A percentile compares a stretch with the other conserved stretches of the same genome.
These are phyloP conservation scores for Pteruthius melanotis DNA, from an alignment of 2,113 vertebrate species.

Conservation along the genomic window DNA sequence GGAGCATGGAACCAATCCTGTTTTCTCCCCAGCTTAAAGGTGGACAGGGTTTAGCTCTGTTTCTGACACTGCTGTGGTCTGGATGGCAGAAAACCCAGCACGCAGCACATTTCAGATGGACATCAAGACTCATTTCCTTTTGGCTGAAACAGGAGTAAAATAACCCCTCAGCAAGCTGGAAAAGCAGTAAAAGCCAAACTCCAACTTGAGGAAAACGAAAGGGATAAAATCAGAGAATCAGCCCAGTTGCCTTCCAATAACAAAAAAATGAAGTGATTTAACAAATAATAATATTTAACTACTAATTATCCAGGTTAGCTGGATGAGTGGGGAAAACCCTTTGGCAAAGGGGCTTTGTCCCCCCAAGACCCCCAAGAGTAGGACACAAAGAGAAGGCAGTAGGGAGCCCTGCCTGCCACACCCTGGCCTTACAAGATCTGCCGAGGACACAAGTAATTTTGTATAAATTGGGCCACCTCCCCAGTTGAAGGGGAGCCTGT, in stretches of 20 bases:
- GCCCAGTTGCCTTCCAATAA: not conserved
- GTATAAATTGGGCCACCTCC: not conserved
- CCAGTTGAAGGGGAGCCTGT: not conserved
- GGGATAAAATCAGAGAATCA: not conserved
- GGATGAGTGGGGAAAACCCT: not conserved
- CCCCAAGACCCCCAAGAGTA: accelerated
- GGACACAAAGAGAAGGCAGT: not conserved
- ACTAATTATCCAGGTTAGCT: not conserved
- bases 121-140: not conserved
- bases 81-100: not conserved
- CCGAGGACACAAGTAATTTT: not conserved
- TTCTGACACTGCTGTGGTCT: not conserved
- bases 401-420: not conserved
- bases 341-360: not conserved
- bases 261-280: not conserved
- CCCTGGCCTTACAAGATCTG: not conserved
- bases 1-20: not conserved
- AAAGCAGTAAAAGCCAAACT: not conserved
- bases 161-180: not conserved
- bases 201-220: not conserved
- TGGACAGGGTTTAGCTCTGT: not conserved
- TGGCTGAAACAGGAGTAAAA: not conserved
- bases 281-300: not conserved
- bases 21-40: not conserved
- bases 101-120: not conserved